Evolutionary conservation across 2,797 vertebrate genomes (phyloP).

Genomic region (Picus viridis): DNA sequence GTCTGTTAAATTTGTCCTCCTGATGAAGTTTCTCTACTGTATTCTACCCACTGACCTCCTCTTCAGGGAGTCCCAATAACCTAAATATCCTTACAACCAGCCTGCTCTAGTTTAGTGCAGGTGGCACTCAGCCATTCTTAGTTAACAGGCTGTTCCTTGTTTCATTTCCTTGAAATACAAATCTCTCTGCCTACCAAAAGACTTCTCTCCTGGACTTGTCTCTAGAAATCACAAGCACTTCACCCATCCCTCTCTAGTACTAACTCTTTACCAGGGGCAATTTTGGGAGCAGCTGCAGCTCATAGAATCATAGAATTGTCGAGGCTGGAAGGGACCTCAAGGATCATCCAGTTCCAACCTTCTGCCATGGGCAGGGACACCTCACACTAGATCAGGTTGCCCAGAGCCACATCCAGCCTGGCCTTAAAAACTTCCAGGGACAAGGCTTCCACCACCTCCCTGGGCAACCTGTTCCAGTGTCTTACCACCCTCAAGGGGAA

Average conservation of each 20-base stretch:
- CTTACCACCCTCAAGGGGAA: too few relatives aligned
- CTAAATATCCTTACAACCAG: background rate
- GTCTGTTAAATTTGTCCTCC: background rate
- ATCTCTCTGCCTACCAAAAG: background rate
- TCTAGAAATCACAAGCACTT: background rate
- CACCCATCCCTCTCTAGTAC: background rate
- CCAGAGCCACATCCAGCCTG: too few relatives aligned
- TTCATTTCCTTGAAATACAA: background rate
- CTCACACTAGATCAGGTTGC: too few relatives aligned
- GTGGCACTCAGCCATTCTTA: background rate
- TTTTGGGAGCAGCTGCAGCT: background rate
- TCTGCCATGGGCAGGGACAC: too few relatives aligned
- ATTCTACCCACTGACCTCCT: background rate
- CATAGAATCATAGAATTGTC: background rate
- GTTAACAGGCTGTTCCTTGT: background rate
- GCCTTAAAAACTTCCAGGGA: too few relatives aligned
- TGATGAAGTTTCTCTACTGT: too few relatives aligned
- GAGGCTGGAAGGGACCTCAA: too few relatives aligned
- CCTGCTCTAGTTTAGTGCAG: background rate
- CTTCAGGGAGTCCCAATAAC: background rate
- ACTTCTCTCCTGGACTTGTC: background rate
- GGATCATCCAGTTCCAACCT: too few relatives aligned
- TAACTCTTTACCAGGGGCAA: background rate
- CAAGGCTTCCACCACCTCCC: too few relatives aligned
- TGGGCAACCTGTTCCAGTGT: too few relatives aligned